Evolutionary conservation across 2,888 invertebrate species (phyloP).

Genomic region (Ferdinandea cuprea): DNA sequence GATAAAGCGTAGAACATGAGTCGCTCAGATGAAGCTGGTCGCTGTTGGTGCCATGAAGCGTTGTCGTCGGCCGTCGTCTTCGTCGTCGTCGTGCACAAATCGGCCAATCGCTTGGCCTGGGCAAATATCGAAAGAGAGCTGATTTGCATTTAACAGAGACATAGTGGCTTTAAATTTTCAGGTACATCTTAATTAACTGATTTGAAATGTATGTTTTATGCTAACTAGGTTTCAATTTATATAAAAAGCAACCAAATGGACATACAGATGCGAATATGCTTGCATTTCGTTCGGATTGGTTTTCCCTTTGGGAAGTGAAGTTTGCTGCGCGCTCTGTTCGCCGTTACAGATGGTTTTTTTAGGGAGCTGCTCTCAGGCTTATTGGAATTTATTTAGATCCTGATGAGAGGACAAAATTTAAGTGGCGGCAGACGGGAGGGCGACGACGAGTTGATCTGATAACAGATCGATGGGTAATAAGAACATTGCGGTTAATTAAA

Average conservation of each 20-base stretch:
- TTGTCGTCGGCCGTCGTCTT: slow-evolving; percentile 49
- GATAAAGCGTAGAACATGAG: slow-evolving; percentile 38
- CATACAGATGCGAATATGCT: slow-evolving; percentile 3
- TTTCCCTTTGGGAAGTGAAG: slow-evolving; percentile 19
- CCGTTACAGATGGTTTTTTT: slow-evolving; percentile 54
- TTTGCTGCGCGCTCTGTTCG: not conserved
- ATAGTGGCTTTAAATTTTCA: slow-evolving; percentile 75
- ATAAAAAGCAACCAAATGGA: slow-evolving; percentile 40
- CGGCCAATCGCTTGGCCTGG: slow-evolving; percentile 60
- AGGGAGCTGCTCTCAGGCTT: slow-evolving; percentile 27
- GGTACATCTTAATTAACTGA: slow-evolving; percentile 75
- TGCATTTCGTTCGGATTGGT: slow-evolving; percentile 48
- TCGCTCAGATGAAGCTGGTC: slow-evolving; percentile 22
- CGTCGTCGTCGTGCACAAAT: slow-evolving; percentile 67
- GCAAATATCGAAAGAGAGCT: slow-evolving; percentile 60
- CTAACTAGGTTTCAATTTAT: slow-evolving; percentile 74
- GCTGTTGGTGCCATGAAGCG: slow-evolving; percentile 44
- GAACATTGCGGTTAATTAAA: slow-evolving; percentile 70
- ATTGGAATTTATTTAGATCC: slow-evolving; percentile 53
- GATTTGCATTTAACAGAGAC: slow-evolving; percentile 75
- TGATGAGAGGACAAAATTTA: slow-evolving; percentile 7
- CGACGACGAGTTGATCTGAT: slow-evolving; percentile 43
- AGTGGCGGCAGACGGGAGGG: not conserved
- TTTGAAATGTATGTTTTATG: slow-evolving; percentile 75
- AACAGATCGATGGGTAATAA: slow-evolving; percentile 59